A percentile compares a stretch with the other conserved stretches of the same genome.
Conservation (phyloP, 1,140 invertebrate genomes). For the Bombus sibiricus region DNA sequence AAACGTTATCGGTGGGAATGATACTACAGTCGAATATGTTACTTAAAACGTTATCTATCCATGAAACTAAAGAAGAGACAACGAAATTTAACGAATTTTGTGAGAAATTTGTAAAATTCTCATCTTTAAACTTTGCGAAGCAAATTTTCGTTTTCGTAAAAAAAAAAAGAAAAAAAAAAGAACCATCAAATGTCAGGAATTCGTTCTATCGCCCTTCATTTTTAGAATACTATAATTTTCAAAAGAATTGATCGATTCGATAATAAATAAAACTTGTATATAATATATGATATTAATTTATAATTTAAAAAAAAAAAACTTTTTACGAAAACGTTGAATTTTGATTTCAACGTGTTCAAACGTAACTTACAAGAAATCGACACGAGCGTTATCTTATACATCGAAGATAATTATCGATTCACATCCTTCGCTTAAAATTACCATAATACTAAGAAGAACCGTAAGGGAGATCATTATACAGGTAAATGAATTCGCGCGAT, state of each 20-base stretch:
- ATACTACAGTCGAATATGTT: background rate
- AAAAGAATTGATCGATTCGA: no score
- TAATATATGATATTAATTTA: background rate
- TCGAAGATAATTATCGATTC: background rate
- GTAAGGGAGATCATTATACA: background rate
- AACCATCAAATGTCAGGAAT: no score
- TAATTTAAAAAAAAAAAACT: no score
- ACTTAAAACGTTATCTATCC: background rate
- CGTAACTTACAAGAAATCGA: no score
- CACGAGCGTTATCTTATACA: background rate
- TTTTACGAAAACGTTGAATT: background rate
- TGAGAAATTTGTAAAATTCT: background rate
- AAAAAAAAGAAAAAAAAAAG: no score
- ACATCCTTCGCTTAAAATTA: background rate
- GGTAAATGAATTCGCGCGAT: background rate
- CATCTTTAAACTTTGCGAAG: no score
- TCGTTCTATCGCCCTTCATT: no score
- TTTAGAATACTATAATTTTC: background rate
- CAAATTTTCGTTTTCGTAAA: background rate
- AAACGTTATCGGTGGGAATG: no score
- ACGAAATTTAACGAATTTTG: background rate
- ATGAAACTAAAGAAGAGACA: background rate
- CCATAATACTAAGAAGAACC: background rate
- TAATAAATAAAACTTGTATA: background rate
- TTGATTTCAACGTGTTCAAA: background rate